phyloP scores from a whole-genome alignment of 2,113 vertebrate genomes.

The Ceyx melanurus region DNA sequence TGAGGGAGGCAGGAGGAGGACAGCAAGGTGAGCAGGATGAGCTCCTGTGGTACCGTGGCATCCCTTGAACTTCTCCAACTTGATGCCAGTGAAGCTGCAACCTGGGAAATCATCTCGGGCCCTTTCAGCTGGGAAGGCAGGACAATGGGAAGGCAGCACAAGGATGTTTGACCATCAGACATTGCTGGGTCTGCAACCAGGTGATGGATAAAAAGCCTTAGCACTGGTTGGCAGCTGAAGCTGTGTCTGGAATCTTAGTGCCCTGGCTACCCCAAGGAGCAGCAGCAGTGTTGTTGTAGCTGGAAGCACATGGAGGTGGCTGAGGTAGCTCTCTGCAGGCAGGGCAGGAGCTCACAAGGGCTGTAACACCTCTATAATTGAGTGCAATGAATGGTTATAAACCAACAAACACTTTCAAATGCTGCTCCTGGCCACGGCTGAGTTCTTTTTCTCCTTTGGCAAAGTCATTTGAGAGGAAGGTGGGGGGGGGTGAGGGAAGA shows the following conservation, averaged over 20 bases:
- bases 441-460: slow-evolving; percentile 19
- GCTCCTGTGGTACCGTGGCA: fast-evolving
- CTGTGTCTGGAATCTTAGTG: background rate
- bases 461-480: background rate
- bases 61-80: background rate
- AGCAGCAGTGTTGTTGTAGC: background rate
- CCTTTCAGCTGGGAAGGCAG: background rate
- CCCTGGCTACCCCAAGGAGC: background rate
- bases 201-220: background rate
- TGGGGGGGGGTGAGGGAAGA: fast-evolving
- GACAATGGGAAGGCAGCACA: background rate
- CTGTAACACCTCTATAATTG: slow-evolving; percentile 48
- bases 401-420: slow-evolving; percentile 5
- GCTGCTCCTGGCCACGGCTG: background rate
- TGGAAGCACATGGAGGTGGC: background rate
- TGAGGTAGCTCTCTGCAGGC: background rate
- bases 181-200: fast-evolving
- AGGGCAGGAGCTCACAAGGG: slow-evolving; percentile 24
- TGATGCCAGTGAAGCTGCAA: background rate
- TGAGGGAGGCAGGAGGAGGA: background rate
- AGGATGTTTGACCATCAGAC: fast-evolving
- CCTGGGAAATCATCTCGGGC: background rate
- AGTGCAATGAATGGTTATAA: background rate
- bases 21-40: background rate
- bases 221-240: background rate